Evolutionary conservation across 2,888 invertebrate species (phyloP), one percentile per base, ranked within the genome.

Genomic region (Caenorhabditis japonica): DNA sequence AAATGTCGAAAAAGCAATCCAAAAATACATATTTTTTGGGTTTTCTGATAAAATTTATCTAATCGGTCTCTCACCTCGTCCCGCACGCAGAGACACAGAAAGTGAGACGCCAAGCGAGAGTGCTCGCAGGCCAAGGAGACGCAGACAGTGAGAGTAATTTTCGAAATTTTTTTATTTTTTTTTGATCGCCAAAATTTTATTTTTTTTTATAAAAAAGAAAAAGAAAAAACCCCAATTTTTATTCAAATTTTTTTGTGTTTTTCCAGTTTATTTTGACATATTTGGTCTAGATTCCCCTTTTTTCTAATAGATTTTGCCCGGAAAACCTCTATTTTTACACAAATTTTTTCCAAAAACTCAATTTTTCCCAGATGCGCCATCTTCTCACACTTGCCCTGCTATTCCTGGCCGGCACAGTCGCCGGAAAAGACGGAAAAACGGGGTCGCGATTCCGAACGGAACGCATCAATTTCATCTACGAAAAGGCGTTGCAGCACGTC

Each of bases 381-480:
- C 19, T 51, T 56, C 46, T 56, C 47, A 36, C 56, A 51, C 49
- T 66, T 51, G 55, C 27, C 19, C 2, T 21, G 5, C 19, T 51
- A 1, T 3, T 36, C 15, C 13, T 49, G 0, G 15, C 49, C 10
- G 4, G 25, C 1, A 8, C 38, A 3, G 25, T 7, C 19, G 36
- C 27, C 13, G 36, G n/a, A n/a, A 8, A n/a, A 8, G 51, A 36
- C 13, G 33, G 25, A 10, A 66, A 66, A 36, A n/a, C n/a, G n/a
- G n/a, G n/a, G n/a, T 3, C 66, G 19, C 66, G 59, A 38, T 80
- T 56, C 34, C 80, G 84, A 12, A 79, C 84, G 61, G 85, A 84
- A 51, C 83, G 85, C 58, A 79, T 85, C 34, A 84, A 83, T 66
- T 85, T 79, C 69, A 77, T 85, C 34, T 85, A 85, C 74, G 79